Evolutionary conservation across 2,797 vertebrate genomes (phyloP).

Genomic region (Allobates femoralis): DNA sequence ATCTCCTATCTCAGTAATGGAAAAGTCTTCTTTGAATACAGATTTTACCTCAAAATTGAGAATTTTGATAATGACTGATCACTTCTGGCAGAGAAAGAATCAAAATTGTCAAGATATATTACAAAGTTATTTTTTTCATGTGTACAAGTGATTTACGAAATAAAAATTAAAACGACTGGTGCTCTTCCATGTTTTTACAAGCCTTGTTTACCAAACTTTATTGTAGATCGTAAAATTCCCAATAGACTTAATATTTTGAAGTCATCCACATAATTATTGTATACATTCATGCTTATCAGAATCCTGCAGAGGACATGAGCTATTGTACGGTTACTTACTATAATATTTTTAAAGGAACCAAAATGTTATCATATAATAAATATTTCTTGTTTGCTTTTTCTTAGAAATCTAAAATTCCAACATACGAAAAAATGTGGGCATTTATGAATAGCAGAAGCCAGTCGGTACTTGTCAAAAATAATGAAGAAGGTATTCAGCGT

Average conservation of each 20-base stretch:
- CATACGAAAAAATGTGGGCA: conserved; percentile 99
- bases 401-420: conserved; percentile 99
- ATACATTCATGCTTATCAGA: not conserved
- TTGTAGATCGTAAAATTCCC: not conserved
- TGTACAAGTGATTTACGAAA: no score
- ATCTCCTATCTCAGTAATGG: no score
- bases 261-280: not conserved
- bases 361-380: not conserved
- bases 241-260: not conserved
- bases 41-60: no score
- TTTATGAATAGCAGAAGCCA: conserved; percentile 98
- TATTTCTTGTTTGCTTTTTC: conserved; percentile 55
- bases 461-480: conserved; percentile 94
- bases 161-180: no score
- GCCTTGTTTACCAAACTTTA: no score
- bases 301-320: not conserved
- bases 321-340: not conserved
- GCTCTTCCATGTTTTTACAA: no score
- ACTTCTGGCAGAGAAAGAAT: no score
- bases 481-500: conserved; percentile 95
- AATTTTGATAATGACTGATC: no score
- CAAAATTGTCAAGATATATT: no score
- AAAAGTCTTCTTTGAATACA: no score
- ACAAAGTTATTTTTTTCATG: no score
- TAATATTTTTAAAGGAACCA: not conserved